phyloP scores from a whole-genome alignment of 2,888 invertebrate genomes.

The Cryptophagus acutangulus region DNA sequence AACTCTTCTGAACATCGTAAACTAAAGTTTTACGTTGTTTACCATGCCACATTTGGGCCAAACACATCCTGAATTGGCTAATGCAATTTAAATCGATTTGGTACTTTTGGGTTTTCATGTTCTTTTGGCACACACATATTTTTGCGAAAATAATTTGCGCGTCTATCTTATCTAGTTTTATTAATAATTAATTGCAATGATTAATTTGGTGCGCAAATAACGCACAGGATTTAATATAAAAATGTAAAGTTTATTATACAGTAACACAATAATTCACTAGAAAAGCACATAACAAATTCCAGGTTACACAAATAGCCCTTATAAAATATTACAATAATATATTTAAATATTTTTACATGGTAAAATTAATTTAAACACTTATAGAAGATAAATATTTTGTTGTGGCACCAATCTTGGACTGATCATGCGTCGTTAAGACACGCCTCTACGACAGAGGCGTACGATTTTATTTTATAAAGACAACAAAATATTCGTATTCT shows the following conservation, averaged over 20 bases:
- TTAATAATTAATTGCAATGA: too few species aligned
- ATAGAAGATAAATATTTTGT: background rate
- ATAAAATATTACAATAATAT: background rate
- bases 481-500: too few species aligned
- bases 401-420: background rate
- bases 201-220: too few species aligned
- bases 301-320: too few species aligned
- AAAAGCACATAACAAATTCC: too few species aligned
- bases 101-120: background rate
- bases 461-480: too few species aligned
- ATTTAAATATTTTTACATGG: slow-evolving; percentile 1
- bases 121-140: background rate
- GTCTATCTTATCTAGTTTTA: background rate
- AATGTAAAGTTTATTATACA: background rate
- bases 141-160: background rate
- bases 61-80: background rate
- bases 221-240: background rate
- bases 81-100: background rate
- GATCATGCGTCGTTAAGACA: too few species aligned
- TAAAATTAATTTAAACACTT: background rate
- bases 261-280: too few species aligned
- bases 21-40: slow-evolving; percentile 1
- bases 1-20: too few species aligned
- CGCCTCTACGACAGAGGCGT: too few species aligned
- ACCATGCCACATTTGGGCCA: background rate